Percentiles rank a stretch among this genome's conserved stretches.
These are phyloP conservation scores for Orchesella flavescens DNA, from an alignment of 2,888 invertebrate species.

Conservation along the genomic window DNA sequence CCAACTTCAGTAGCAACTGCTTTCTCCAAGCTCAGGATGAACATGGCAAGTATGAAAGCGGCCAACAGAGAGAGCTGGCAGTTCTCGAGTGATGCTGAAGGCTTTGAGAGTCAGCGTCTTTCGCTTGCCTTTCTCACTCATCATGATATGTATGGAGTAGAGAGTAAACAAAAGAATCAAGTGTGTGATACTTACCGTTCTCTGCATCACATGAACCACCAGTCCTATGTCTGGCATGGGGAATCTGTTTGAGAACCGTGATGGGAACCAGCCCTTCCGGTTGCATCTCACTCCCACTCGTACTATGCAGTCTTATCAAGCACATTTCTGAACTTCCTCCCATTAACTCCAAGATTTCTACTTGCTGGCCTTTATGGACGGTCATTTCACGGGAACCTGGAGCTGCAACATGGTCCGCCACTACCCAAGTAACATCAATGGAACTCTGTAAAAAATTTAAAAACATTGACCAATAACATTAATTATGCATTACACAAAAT, in stretches of 20 bases:
- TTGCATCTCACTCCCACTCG: slow-evolving; percentile 75
- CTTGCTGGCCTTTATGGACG: slow-evolving; percentile 93
- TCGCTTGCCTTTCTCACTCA: not conserved
- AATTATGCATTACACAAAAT: not conserved
- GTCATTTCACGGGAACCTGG: slow-evolving; percentile 85
- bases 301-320: slow-evolving; percentile 76
- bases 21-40: not conserved
- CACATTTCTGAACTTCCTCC: slow-evolving; percentile 78
- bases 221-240: slow-evolving; percentile 74
- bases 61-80: slow-evolving; percentile 51
- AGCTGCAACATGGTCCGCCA: slow-evolving; percentile 87
- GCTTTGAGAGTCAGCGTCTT: slow-evolving; percentile 10
- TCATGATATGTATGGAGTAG: not conserved
- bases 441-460: slow-evolving; percentile 76
- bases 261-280: slow-evolving; percentile 88
- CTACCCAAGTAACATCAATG: slow-evolving; percentile 92
- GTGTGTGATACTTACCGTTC: slow-evolving; percentile 62
- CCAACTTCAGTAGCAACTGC: not conserved
- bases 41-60: not conserved
- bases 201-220: slow-evolving; percentile 66
- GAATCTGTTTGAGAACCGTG: slow-evolving; percentile 84
- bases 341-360: slow-evolving; percentile 89
- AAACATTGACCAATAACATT: slow-evolving; percentile 6
- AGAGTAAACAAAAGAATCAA: slow-evolving; percentile 13
- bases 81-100: slow-evolving; percentile 1